Evolutionary conservation across 2,888 invertebrate species (phyloP), one percentile per base, ranked within the genome.

Genomic region (Callyntrura sp.): DNA sequence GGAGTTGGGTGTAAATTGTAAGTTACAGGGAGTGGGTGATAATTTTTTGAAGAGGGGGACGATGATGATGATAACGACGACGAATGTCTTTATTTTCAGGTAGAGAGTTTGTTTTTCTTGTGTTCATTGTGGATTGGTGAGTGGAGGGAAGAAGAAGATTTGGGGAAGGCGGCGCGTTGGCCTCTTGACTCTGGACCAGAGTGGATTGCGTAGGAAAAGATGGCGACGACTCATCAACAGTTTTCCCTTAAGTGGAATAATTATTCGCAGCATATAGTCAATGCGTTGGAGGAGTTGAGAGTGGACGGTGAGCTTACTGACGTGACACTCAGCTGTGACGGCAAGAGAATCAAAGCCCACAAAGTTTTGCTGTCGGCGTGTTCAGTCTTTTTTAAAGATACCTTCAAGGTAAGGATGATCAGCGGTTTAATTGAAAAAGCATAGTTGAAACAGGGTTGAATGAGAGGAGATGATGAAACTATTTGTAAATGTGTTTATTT

Each of bases 221-320:
- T 92, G 91, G 90, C 90, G n/a, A 79, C 91, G 4, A 83, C 92
- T 60, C 89, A 91, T n/a, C 97, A 97, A 94, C 97, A 97, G 94
- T 98, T 97, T 95, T 97, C 97, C 92, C 95, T 98, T 93, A 96
- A 97, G 93, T 98, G 98, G 98, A 97, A 97, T 94, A 97, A 97
- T 95, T 97, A 98, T 94, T 96, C 97, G 94, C 94, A 96, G 96
- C 95, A 95, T 94, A 96, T 98, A 94, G 97, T 97, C 92, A 96
- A 96, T 94, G 97, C 97, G 68, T 97, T 98, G 94, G 97, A 97
- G 94, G 96, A 96, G 92, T 95, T 98, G 92, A 94, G 95, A 85
- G 94, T 94, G 45, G 95, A 95, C 91, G 95, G 95, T 92, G 95
- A 95, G 93, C 96, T 98, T 92, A 97, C 97, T 84, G 98, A 98